These are phyloP conservation scores for Platerodrilus igneus DNA, from an alignment of 2,888 invertebrate genomes.

Conservation along the genomic window DNA sequence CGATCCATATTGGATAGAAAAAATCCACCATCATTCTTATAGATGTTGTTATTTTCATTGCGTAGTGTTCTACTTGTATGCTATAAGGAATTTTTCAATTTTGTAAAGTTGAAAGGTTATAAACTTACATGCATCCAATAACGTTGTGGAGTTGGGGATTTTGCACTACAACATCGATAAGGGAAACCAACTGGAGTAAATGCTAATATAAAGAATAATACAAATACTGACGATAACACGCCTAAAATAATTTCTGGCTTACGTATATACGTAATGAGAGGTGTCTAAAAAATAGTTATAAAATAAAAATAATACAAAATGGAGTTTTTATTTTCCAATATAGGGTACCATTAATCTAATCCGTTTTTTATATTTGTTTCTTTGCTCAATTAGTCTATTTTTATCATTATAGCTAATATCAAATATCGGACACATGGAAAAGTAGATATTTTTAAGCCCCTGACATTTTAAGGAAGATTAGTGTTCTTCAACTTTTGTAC, in stretches of 20 bases:
- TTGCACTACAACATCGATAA: slow-evolving; percentile 58
- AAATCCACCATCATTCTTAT: slow-evolving; percentile 40
- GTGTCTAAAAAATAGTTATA: slow-evolving; percentile 35
- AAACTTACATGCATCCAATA: slow-evolving; percentile 47
- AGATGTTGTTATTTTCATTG: slow-evolving; percentile 33
- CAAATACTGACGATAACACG: slow-evolving; percentile 32
- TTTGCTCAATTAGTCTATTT: too few relatives aligned
- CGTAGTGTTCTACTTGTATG: slow-evolving; percentile 38
- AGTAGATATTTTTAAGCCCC: too few relatives aligned
- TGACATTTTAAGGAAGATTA: too few relatives aligned
- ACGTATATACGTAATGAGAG: slow-evolving; percentile 34
- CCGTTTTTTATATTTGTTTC: too few relatives aligned
- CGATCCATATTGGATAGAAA: slow-evolving; percentile 42
- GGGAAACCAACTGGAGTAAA: slow-evolving; percentile 66
- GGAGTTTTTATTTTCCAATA: too few relatives aligned
- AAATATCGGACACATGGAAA: too few relatives aligned
- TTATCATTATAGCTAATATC: too few relatives aligned
- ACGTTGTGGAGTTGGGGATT: slow-evolving; percentile 63
- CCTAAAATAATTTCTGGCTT: slow-evolving; percentile 33
- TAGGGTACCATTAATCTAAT: too few relatives aligned
- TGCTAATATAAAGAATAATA: slow-evolving; percentile 47
- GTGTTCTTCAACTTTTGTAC: too few relatives aligned
- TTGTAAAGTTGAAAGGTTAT: too few relatives aligned
- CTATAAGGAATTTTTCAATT: too few relatives aligned
- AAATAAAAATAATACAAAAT: too few relatives aligned